These are phyloP conservation scores for Masnerella sp. DNA, from an alignment of 2,888 invertebrate species.

Conservation along the genomic window DNA sequence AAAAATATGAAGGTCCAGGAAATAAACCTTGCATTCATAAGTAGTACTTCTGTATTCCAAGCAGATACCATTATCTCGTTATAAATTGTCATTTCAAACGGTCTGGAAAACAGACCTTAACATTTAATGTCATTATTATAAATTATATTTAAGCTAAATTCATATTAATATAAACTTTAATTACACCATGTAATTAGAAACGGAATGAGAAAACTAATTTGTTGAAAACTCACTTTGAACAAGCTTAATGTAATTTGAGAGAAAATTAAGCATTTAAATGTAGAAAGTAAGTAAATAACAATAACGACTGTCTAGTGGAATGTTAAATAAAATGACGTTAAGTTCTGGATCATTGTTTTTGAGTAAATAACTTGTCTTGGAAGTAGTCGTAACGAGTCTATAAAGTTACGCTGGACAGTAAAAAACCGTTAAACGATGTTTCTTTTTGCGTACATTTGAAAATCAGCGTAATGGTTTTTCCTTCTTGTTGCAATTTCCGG, in stretches of 20 bases:
- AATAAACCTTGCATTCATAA: constrained; percentile 14
- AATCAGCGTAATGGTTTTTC: constrained; percentile 59
- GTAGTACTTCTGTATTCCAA: constrained; percentile 3
- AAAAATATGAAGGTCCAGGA: background rate
- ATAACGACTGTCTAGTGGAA: too few species aligned
- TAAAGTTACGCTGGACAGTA: constrained; percentile 39
- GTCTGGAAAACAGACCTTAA: background rate
- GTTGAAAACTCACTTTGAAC: too few species aligned
- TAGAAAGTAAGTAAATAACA: too few species aligned
- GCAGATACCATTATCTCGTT: constrained; percentile 5
- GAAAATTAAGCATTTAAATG: too few species aligned
- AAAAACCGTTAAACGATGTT: constrained; percentile 52
- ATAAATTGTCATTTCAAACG: constrained; percentile 12
- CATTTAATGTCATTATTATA: too few species aligned
- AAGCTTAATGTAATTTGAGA: too few species aligned
- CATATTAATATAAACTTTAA: too few species aligned
- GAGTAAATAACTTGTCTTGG: constrained; percentile 16
- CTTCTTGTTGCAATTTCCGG: constrained; percentile 59
- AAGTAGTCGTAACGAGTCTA: constrained; percentile 19
- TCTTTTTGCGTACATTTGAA: constrained; percentile 45
- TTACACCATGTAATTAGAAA: too few species aligned
- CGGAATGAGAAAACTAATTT: too few species aligned
- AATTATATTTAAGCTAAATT: too few species aligned
- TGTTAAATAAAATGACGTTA: too few species aligned
- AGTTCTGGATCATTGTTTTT: constrained; percentile 20